phyloP scores from a whole-genome alignment of 2,888 invertebrate species.

The Agonopterix alstromeriana region DNA sequence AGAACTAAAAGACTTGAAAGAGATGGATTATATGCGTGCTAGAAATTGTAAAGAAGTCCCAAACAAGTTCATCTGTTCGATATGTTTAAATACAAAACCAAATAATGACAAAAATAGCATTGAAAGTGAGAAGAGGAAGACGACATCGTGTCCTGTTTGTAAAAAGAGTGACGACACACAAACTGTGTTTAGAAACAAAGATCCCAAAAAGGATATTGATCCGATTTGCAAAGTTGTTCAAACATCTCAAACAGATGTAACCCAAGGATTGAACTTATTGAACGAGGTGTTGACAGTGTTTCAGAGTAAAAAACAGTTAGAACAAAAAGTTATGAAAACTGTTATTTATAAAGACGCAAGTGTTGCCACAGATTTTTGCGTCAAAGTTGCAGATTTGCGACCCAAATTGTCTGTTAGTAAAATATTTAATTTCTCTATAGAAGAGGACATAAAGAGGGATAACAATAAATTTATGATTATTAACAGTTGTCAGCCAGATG shows the following conservation, averaged over 20 bases:
- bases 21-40: constrained; percentile 14
- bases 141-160: constrained; percentile 36
- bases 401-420: constrained; percentile 30
- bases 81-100: constrained; percentile 39
- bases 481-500: constrained; percentile 32
- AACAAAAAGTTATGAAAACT: constrained; percentile 22
- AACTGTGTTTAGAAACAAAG: background rate
- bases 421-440: constrained; percentile 42
- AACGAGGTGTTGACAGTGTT: constrained; percentile 60
- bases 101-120: constrained; percentile 10
- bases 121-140: constrained; percentile 18
- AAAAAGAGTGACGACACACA: constrained; percentile 16
- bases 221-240: constrained; percentile 33
- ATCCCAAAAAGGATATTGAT: constrained; percentile 1
- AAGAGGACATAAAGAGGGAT: constrained; percentile 17
- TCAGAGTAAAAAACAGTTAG: constrained; percentile 43
- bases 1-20: constrained; percentile 4
- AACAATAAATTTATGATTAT: constrained; percentile 38
- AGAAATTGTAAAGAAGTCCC: background rate
- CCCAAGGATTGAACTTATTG: constrained; percentile 42
- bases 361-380: constrained; percentile 32
- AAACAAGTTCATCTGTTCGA: constrained; percentile 40
- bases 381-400: constrained; percentile 8
- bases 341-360: constrained; percentile 39
- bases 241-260: constrained; percentile 36